Percentiles rank a stretch among this genome's conserved stretches.
Conservation (phyloP, 2,113 vertebrate genomes). For the Pelecanoides urinatrix region DNA sequence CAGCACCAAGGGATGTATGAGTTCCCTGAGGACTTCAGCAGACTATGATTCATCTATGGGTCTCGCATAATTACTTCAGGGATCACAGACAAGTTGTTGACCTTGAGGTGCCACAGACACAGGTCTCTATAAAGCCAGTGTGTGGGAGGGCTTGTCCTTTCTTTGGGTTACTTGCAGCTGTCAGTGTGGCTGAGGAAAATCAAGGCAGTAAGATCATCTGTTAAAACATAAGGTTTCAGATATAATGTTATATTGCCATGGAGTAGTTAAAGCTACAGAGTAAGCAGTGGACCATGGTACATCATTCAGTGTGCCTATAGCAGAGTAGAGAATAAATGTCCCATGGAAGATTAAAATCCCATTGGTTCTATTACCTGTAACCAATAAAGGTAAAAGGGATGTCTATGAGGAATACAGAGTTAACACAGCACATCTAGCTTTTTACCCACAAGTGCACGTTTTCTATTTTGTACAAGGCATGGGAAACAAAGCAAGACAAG, state of each 20-base stretch:
- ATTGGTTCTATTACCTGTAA: conserved; percentile 49
- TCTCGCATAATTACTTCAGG: neutral
- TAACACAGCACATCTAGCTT: neutral
- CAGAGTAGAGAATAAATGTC: conserved; percentile 21
- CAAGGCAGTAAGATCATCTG: neutral
- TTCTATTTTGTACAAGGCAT: neutral
- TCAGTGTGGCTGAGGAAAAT: neutral
- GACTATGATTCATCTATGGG: neutral
- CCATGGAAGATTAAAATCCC: conserved; percentile 50
- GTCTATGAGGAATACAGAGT: neutral
- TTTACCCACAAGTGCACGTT: neutral
- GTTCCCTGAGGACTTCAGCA: neutral
- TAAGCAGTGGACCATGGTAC: conserved; percentile 35
- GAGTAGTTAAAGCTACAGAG: neutral
- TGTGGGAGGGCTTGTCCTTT: neutral
- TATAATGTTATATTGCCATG: neutral
- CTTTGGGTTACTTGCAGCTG: neutral
- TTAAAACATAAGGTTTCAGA: neutral
- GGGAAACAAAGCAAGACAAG: neutral
- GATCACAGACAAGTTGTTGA: neutral
- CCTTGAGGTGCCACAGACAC: neutral
- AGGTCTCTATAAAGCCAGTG: neutral
- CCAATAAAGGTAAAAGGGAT: conserved; percentile 17
- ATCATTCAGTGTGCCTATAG: conserved; percentile 7
- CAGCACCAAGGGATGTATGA: neutral